These are phyloP conservation scores for Tachina fera DNA, from an alignment of 2,888 invertebrate genomes.

Conservation along the genomic window DNA sequence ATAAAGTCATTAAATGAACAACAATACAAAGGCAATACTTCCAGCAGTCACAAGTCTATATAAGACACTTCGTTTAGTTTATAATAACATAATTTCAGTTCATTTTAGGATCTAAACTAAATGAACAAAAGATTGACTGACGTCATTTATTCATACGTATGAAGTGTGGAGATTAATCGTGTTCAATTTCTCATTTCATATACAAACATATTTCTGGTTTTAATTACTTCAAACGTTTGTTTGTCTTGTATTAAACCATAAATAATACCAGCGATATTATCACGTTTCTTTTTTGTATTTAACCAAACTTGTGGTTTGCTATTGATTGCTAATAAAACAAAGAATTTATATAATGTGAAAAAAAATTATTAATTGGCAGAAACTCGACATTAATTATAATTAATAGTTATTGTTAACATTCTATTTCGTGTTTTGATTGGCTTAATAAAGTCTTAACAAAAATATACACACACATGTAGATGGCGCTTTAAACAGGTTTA, in stretches of 20 bases:
- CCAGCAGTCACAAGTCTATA: background rate
- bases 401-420: background rate
- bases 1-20: background rate
- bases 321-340: slow-evolving; percentile 6
- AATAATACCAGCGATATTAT: slow-evolving; percentile 3
- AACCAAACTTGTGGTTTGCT: slow-evolving; percentile 24
- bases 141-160: background rate
- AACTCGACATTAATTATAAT: slow-evolving; percentile 1
- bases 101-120: background rate
- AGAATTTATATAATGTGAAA: slow-evolving; percentile 1
- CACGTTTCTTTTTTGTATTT: slow-evolving; percentile 9
- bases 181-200: background rate
- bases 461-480: background rate
- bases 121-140: slow-evolving; percentile 33
- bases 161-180: background rate
- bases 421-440: slow-evolving; percentile 10
- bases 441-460: background rate
- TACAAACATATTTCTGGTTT: background rate
- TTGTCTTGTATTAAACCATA: background rate
- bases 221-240: slow-evolving; percentile 23
- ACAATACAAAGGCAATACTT: background rate
- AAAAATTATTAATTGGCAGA: background rate
- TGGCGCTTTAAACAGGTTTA: slow-evolving; percentile 9
- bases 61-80: too few relatives aligned
- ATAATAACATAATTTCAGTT: slow-evolving; percentile 6